Conservation (phyloP, 2,888 invertebrate genomes). For the Xylophagus ater region DNA sequence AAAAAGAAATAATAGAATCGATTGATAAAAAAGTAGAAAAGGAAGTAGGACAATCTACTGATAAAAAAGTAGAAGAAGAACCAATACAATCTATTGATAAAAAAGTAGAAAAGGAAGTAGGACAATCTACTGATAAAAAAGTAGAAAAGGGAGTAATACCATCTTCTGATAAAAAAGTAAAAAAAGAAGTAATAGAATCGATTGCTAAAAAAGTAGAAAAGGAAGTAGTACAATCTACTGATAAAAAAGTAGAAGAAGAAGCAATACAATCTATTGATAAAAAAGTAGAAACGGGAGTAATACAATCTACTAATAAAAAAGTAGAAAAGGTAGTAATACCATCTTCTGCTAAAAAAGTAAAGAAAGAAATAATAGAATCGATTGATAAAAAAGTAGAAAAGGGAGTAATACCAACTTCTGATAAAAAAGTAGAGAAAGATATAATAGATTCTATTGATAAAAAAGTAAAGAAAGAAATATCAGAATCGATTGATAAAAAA, state of each 20-base stretch:
- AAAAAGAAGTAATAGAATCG: conserved; percentile 3
- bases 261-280: conserved; percentile 2
- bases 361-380: not conserved
- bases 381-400: conserved; percentile 1
- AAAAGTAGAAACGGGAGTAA: conserved; percentile 14
- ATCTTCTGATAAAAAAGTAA: not conserved
- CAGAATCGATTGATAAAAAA: not conserved
- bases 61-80: not conserved
- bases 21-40: not conserved
- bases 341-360: conserved; percentile 1
- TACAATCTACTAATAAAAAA: conserved; percentile 26
- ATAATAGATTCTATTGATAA: conserved; percentile 14
- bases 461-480: not conserved
- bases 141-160: not conserved
- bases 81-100: not conserved
- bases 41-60: not conserved
- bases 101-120: not conserved
- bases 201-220: conserved; percentile 5
- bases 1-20: not conserved
- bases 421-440: conserved; percentile 40
- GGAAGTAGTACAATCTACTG: not conserved
- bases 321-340: conserved; percentile 36
- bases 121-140: not conserved
- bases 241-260: conserved; percentile 9
- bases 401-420: not conserved